Evolutionary conservation across 2,797 vertebrate species (phyloP), one percentile per base, ranked within the genome.

Genomic region (Bradypodion pumilum): DNA sequence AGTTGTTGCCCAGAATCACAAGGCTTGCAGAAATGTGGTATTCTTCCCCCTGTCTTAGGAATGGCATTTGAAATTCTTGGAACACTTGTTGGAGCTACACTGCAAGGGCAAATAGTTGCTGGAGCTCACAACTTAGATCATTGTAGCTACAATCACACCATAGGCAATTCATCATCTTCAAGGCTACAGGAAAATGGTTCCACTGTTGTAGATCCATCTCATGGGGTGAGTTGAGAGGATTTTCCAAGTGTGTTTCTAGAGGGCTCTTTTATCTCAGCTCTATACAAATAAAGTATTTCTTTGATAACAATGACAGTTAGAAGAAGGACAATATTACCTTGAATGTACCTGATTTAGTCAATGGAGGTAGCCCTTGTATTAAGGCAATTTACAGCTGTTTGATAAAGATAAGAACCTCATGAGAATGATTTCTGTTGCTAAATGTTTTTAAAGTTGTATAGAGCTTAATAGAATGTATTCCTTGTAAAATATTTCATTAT

Each of bases 1-100:
- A 60, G 5, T 49, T 37, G 2, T 65, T 73, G 44, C 15, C 19
- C 29, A 65, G 25, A 52, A 49, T n/a, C 10, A 25, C 32, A 74
- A 74, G 70, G 29, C 32, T 66, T 66, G 7, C 19, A 32, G 29
- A 29, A 49, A 2, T 3, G 2, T 0, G 80, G 74, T 89, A 10
- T 89, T 56, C 5, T 21, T 19, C 59, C 86, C 90, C 73, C 49
- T 87, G 78, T 60, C 85, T 40, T 94, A 99, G 99, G 98, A 80
- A 98, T 99, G 97, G 98, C 98, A 1, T 91, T 98, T 97, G 98
- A 99, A 95, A 97, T 98, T 75, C 94, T 97, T 46, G 99, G 99
- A 56, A 99, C 98, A 0, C 94, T 99, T 73, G 89, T 98, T 90
- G 99, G 99, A 78, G 98, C 98, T 13, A 95, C 98, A 1, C 94